A percentile compares a stretch with the other conserved stretches of the same genome.
Conservation (phyloP, 2,797 vertebrate genomes). For the Hypotaenidia okinawae region DNA sequence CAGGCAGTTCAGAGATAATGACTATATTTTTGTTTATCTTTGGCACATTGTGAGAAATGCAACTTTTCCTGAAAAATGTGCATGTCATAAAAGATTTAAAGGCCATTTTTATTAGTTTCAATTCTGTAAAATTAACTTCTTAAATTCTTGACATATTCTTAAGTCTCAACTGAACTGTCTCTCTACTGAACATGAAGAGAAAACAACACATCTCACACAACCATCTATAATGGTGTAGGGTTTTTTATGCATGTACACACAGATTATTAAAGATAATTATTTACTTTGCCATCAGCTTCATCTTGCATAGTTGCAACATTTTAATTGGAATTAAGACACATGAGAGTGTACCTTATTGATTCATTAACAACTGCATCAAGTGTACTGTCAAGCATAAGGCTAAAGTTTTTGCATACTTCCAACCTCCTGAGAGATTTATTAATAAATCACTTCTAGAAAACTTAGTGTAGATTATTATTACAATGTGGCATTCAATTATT, state of each 20-base stretch:
- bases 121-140: not conserved
- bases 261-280: not conserved
- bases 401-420: constrained; percentile 63
- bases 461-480: constrained; percentile 29
- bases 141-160: not conserved
- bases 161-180: not conserved
- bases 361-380: constrained; percentile 64
- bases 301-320: constrained; percentile 46
- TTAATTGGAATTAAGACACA: constrained; percentile 69
- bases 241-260: not conserved
- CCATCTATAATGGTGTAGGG: not conserved
- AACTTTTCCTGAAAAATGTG: not conserved
- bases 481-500: constrained; percentile 8
- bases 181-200: not conserved
- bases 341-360: constrained; percentile 63
- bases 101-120: not conserved
- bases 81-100: not conserved
- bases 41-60: not conserved
- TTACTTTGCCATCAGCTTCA: not conserved
- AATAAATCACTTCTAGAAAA: constrained; percentile 66
- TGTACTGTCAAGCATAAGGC: constrained; percentile 49
- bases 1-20: not conserved
- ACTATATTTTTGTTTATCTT: not conserved
- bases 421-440: constrained; percentile 59
- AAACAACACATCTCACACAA: not conserved